Conservation (phyloP, 2,888 invertebrate species). For the Timema podura region DNA sequence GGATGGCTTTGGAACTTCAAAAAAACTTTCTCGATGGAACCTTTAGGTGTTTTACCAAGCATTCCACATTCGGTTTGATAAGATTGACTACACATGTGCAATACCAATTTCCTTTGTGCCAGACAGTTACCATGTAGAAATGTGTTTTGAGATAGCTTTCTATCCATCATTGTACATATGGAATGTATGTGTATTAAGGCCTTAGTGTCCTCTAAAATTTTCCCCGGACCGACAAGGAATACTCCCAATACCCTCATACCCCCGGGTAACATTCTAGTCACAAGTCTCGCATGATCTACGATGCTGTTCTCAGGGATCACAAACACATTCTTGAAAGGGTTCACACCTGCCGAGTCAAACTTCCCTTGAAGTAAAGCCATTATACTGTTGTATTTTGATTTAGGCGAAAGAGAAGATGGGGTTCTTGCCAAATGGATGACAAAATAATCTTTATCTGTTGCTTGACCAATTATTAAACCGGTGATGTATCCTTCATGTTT, state of each 20-base stretch:
- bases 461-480: too few relatives aligned
- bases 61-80: too few relatives aligned
- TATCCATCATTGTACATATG: constrained; percentile 43
- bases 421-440: constrained; percentile 77
- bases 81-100: constrained; percentile 49
- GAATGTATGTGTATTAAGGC: too few relatives aligned
- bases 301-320: background rate
- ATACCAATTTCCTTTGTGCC: constrained; percentile 57
- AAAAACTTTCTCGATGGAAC: constrained; percentile 50
- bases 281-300: constrained; percentile 41
- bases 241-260: constrained; percentile 83
- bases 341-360: background rate
- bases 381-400: too few relatives aligned
- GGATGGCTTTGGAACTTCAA: constrained; percentile 69
- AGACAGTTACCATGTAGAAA: constrained; percentile 58
- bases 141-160: constrained; percentile 52
- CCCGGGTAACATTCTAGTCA: constrained; percentile 85
- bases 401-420: constrained; percentile 47
- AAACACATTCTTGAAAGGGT: constrained; percentile 23
- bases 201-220: constrained; percentile 54
- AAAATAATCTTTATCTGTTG: too few relatives aligned
- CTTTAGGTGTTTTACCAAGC: too few relatives aligned
- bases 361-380: too few relatives aligned
- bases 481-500: too few relatives aligned
- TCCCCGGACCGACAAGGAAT: constrained; percentile 67